These are phyloP conservation scores for Saccostrea cuccullata DNA, from an alignment of 1,140 invertebrate genomes.

Conservation along the genomic window DNA sequence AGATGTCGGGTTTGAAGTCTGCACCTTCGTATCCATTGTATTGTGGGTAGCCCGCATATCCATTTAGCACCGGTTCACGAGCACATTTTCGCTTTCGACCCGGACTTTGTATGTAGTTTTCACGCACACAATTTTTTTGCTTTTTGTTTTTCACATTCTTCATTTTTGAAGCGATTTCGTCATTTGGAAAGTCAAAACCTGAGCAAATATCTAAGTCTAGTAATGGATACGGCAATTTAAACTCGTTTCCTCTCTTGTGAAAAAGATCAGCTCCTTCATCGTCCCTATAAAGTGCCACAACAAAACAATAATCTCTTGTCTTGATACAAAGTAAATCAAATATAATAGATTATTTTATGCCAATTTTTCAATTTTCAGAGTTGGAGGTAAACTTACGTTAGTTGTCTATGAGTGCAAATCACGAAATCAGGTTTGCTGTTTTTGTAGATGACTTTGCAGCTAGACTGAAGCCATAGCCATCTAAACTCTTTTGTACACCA, in stretches of 20 bases:
- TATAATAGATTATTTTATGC: no score
- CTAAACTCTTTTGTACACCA: conserved; percentile 91
- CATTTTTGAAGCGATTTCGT: conserved; percentile 69
- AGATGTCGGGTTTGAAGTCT: conserved; percentile 73
- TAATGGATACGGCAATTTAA: conserved; percentile 97
- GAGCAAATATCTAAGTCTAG: conserved; percentile 80
- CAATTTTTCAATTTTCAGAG: not conserved
- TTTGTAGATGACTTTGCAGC: conserved; percentile 97
- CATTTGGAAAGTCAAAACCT: conserved; percentile 72
- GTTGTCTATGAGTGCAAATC: conserved; percentile 96
- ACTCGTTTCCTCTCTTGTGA: conserved; percentile 98
- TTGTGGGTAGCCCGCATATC: conserved; percentile 70
- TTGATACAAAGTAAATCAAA: no score
- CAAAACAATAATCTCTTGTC: not conserved
- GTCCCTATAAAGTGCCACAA: conserved; percentile 85
- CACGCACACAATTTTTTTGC: conserved; percentile 94
- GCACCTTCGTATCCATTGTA: conserved; percentile 74
- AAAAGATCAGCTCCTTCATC: conserved; percentile 97
- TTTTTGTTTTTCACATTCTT: conserved; percentile 82
- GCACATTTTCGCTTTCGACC: conserved; percentile 90
- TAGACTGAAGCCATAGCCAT: conserved; percentile 99
- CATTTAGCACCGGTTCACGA: conserved; percentile 67
- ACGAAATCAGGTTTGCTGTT: conserved; percentile 99
- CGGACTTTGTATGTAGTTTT: conserved; percentile 89
- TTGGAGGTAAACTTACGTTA: conserved; percentile 88